Conservation (phyloP, 2,113 vertebrate species). For the Anser cygnoides region DNA sequence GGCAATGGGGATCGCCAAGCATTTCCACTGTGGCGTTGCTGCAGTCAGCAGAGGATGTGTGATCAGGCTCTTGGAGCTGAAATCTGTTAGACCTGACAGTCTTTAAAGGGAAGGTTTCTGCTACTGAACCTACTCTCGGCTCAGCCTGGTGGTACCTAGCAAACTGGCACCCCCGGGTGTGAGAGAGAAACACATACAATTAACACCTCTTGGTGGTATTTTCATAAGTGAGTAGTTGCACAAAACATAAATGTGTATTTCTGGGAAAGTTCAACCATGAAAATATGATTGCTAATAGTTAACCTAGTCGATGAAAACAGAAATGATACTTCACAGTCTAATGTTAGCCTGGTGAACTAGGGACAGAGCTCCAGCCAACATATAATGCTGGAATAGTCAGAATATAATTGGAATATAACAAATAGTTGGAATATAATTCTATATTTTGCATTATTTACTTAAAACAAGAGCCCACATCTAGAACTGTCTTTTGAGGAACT, state of each 20-base stretch:
- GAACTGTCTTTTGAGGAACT: neutral
- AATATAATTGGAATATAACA: too few relatives aligned
- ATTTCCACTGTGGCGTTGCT: neutral
- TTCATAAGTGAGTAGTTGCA: neutral
- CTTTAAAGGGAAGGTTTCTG: neutral
- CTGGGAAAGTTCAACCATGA: neutral
- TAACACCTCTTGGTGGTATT: neutral
- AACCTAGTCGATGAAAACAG: neutral
- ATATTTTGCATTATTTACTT: neutral
- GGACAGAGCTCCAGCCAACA: neutral
- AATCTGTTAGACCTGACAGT: neutral
- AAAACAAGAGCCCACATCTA: neutral
- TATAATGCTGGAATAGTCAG: neutral
- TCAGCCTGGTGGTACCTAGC: neutral
- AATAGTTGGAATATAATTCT: neutral
- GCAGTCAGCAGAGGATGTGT: rapidly evolving
- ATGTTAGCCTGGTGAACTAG: constrained; percentile 1
- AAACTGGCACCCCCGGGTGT: neutral
- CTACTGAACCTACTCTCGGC: neutral
- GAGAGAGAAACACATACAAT: neutral
- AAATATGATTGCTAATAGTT: neutral
- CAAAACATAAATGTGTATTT: neutral
- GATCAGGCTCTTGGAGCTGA: neutral
- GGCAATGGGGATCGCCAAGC: neutral
- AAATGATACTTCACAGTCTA: neutral